Conservation (phyloP, 2,797 vertebrate species). For the Chrosomus eos region DNA sequence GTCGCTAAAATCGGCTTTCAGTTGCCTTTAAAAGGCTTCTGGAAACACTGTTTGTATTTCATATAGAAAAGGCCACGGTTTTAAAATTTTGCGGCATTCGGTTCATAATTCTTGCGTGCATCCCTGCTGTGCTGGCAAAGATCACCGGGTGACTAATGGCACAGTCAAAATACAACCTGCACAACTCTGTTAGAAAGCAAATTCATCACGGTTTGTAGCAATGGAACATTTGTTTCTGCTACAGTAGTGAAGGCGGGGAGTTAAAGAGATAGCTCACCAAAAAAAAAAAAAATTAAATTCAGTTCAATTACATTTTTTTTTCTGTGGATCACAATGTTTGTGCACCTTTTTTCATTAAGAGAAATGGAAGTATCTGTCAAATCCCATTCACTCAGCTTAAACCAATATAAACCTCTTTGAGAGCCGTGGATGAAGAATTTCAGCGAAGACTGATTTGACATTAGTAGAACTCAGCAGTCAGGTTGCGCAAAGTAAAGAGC, state of each 20-base stretch:
- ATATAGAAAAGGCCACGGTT: constrained; percentile 51
- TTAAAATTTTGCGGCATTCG: constrained; percentile 35
- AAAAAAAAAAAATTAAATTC: no score
- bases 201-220: constrained; percentile 21
- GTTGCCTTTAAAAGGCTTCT: constrained; percentile 52
- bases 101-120: constrained; percentile 57
- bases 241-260: background rate
- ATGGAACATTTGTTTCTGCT: constrained; percentile 33
- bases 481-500: background rate
- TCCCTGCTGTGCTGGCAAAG: constrained; percentile 37
- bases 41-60: constrained; percentile 61
- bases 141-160: constrained; percentile 36
- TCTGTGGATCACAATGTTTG: background rate
- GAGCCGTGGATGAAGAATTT: background rate
- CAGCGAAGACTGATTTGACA: background rate
- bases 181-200: constrained; percentile 32
- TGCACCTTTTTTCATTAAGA: background rate
- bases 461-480: background rate
- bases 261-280: background rate
- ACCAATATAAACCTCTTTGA: background rate
- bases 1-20: constrained; percentile 59
- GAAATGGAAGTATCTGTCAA: background rate
- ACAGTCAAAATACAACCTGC: constrained; percentile 44
- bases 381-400: background rate
- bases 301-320: background rate